Evolutionary conservation across 1,140 invertebrate species (phyloP), one percentile per base, ranked within the genome.

Genomic region (Bilobella aurantiaca): DNA sequence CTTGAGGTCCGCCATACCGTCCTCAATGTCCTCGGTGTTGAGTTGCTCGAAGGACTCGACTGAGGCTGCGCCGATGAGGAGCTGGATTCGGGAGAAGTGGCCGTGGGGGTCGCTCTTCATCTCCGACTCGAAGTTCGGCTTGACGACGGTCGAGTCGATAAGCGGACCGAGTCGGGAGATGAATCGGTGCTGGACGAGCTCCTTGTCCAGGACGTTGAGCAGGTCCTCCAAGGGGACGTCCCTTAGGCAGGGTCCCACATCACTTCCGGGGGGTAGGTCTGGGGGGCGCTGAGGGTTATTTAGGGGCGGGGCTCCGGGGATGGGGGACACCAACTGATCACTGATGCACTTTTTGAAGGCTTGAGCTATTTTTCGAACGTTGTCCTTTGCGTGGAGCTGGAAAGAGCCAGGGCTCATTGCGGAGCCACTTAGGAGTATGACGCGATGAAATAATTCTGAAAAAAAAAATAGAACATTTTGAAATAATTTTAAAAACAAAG

Each of bases 331-430:
- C 3, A 34, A 62, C 3, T 30, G 59, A 37, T 32, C 32, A 37
- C 59, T 37, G 73, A 88, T 84, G 75, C 89, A 91, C 8, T 83
- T n/a, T n/a, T n/a, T 83, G 1, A 87, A 88, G 72, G 88, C 84
- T 71, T 89, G 85, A 16, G 87, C 87, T 21, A 91, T 87, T 74
- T 84, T 84, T 73, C 86, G 82, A 78, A 90, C 91, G 70, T 90
- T 85, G 60, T 82, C 83, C 23, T 91, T 78, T 16, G 93, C 90
- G 75, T 95, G 89, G 68, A 87, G 83, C 76, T 94, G 91, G 68
- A 95, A 81, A 49, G 93, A 93, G 94, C 91, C 98, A 18, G 90
- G 91, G 74, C 90, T 92, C 64, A 97, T 80, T 16, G 91, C 91
- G n/a, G 94, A 95, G 16, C 95, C 95, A 73, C 91, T 94, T 76